Base-by-base conservation (phyloP, 1,140 invertebrate species). In the Drosophila pseudoobscura region DNA sequence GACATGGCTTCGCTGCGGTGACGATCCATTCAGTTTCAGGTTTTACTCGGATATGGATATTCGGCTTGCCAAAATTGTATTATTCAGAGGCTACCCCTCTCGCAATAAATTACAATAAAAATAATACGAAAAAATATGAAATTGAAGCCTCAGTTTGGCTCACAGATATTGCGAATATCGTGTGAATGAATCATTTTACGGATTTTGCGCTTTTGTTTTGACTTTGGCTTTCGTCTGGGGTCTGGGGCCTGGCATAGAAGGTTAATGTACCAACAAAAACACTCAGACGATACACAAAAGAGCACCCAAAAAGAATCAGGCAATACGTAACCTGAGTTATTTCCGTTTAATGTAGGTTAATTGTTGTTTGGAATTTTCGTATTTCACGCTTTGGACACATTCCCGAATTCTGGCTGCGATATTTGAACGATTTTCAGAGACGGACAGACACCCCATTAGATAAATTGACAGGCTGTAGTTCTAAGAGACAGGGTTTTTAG, bases 171-270 rank as follows among this genome's bases (percentile, higher is more conserved):
- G 59, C 69, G 66, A 71, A 73, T 82, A 82, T 82, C 11, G 57
- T 75, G 50, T n/a, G 73, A 20, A 71, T 85, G 82, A 82, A 61
- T 85, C 78, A 85, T 71, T 71, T 87, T 80, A 76, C 58, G 59
- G 65, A 75, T 87, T 87, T 87, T 13, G 4, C 61, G 80, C 66
- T 79, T 72, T 78, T 87, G 78, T 85, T 85, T 87, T 82, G 80
- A 60, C 82, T 71, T 75, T 52, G 69, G 29, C 49, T 70, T 85
- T 87, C 78, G 78, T 31, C 60, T 53, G 60, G 17, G 49, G 56
- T 39, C 49, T 45, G 39, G n/a, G 24, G 4, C 3, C 24, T 9
- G 31, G 31, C 31, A 31, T 43, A 44, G 43, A 62, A 69, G 82
- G 82, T 85, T 82, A 85, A 87, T 68, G 82, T 82, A 82, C 78